Conservation (phyloP, 1,140 invertebrate genomes). For the Anagrus nilaparvatae region DNA sequence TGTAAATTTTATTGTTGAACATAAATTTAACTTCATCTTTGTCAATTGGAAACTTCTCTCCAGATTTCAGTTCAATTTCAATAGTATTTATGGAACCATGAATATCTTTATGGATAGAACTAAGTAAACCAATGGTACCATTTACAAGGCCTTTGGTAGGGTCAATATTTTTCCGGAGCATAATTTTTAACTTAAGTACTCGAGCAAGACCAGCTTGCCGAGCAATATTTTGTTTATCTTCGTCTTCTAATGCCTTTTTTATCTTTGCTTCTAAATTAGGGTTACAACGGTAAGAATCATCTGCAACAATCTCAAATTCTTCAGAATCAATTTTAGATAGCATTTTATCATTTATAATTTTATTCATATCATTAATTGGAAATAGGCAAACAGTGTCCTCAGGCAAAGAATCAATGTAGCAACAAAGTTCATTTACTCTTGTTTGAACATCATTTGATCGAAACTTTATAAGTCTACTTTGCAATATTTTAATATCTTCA, state of each 20-base stretch:
- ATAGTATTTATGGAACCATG: background rate
- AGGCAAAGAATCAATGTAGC: conserved; percentile 11
- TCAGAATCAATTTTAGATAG: conserved; percentile 15
- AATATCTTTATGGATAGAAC: conserved; percentile 15
- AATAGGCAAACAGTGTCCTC: conserved; percentile 19
- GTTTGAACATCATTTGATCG: background rate
- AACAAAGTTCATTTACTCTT: conserved; percentile 19
- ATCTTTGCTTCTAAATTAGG: conserved; percentile 15
- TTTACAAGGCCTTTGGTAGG: too few relatives aligned
- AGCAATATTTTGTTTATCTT: too few relatives aligned
- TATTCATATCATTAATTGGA: conserved; percentile 16
- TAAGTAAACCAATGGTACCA: conserved; percentile 17
- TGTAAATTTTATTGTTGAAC: conserved; percentile 24
- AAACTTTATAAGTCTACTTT: conserved; percentile 16
- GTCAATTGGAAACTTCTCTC: conserved; percentile 14
- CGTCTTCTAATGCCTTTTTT: conserved; percentile 12
- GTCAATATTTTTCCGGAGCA: too few relatives aligned
- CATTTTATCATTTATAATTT: conserved; percentile 20
- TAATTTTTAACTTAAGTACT: too few relatives aligned
- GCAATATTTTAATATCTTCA: conserved; percentile 14
- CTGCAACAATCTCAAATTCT: conserved; percentile 21
- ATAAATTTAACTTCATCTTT: conserved; percentile 23
- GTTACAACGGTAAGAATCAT: conserved; percentile 17
- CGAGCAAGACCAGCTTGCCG: too few relatives aligned
- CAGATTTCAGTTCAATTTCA: conserved; percentile 3